phyloP scores from a whole-genome alignment of 2,797 vertebrate genomes.

The Phylloscopus collybita region DNA sequence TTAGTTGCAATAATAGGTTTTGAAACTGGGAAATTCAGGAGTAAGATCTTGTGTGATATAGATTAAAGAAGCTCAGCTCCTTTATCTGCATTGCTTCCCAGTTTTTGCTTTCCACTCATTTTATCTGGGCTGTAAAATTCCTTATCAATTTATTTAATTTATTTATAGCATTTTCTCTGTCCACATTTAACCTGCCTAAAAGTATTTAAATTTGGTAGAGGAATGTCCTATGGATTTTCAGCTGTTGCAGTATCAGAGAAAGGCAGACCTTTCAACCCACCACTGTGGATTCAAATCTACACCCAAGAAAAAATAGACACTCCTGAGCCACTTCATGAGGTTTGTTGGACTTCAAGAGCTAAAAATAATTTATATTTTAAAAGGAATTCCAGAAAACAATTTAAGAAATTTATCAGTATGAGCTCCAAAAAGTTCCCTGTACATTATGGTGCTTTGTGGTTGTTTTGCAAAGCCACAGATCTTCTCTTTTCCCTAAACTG shows the following conservation, averaged over 20 bases:
- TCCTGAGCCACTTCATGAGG: background rate
- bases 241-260: background rate
- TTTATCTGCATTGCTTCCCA: background rate
- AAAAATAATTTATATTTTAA: background rate
- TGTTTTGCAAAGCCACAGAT: background rate
- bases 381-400: background rate
- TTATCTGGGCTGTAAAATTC: background rate
- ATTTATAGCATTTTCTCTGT: background rate
- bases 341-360: background rate
- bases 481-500: background rate
- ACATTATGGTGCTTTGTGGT: background rate
- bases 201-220: background rate
- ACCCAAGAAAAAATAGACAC: background rate
- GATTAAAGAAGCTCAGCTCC: background rate
- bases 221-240: background rate
- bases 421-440: background rate
- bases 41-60: background rate
- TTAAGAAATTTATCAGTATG: background rate
- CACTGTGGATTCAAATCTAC: background rate
- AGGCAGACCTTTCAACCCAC: background rate
- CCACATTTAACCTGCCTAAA: background rate
- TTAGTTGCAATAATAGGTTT: background rate
- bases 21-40: background rate
- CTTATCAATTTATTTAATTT: background rate
- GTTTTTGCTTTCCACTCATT: background rate